Conservation (phyloP, 2,113 vertebrate species). For the Tiliqua scincoides region DNA sequence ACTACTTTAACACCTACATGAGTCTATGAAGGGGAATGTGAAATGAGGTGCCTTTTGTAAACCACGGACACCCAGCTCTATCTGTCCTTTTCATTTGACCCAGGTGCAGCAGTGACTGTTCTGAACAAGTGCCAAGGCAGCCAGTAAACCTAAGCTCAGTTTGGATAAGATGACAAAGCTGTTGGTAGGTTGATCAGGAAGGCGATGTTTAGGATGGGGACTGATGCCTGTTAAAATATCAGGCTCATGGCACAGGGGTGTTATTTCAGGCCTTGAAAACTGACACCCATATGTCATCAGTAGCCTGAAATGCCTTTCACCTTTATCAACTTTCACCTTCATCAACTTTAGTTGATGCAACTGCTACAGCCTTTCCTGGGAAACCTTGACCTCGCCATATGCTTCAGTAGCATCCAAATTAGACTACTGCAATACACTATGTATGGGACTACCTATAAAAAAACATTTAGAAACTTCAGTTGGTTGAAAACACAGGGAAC, state of each 20-base stretch:
- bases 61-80: not conserved
- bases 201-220: not conserved
- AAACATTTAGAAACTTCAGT: not conserved
- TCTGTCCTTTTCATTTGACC: not conserved
- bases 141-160: not conserved
- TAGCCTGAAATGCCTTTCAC: not conserved
- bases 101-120: not conserved
- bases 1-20: not conserved
- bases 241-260: not conserved
- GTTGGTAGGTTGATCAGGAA: not conserved
- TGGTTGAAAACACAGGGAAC: not conserved
- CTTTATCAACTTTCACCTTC: not conserved
- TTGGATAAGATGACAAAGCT: not conserved
- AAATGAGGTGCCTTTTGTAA: not conserved
- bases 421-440: not conserved
- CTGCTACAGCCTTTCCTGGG: not conserved
- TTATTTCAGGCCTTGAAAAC: not conserved
- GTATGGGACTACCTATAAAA: not conserved
- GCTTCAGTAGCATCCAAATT: not conserved
- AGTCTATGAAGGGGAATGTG: not conserved
- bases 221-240: too few relatives aligned
- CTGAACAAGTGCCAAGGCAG: too few relatives aligned
- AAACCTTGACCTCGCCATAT: not conserved
- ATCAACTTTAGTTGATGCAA: not conserved
- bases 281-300: not conserved